Evolutionary conservation across 2,113 vertebrate genomes (phyloP), one percentile per base, ranked within the genome.

Genomic region (Osmerus eperlanus): DNA sequence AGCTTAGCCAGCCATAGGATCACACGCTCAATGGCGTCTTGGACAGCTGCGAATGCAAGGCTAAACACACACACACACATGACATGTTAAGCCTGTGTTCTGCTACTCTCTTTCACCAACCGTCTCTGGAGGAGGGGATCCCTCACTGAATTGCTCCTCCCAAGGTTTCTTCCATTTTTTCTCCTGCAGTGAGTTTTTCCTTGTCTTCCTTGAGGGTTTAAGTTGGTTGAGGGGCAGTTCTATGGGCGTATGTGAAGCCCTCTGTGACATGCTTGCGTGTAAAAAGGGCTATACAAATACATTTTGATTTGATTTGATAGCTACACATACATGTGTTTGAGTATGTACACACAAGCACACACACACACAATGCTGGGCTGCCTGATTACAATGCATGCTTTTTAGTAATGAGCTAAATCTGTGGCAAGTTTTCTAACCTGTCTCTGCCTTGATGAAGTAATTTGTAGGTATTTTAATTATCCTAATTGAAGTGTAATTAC

Each of bases 401-500:
- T 56, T 63, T 63, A 32, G 23, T 25, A 63, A 16, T 16, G 61
- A 32, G 11, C 23, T 18, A 7, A 63, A 29, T 63, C 61, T 29
- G 28, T 18, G 28, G 13, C 28, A 28, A 18, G 61, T 63, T 63
- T 32, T 63, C 2, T 18, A 65, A 36, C 2, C 36, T 3, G 9
- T 19, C 14, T 21, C 5, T 13, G 36, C 4, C 32, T 19, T 8
- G 41, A 47, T 61, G 71, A 70, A 73, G 18, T 71, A 23, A 61
- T 28, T 9, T 70, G 56, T 62, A 56, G 59, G 69, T 25, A 47
- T 47, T 47, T 79, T 70, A 80, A 82, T 84, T 74, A 72, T 82
- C 69, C 79, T 86, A 78, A 84, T 82, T 78, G 75, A 56, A 74
- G 65, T n/a, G 60, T 65, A 70, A 79, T 81, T 79, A 73, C 72